These are phyloP conservation scores for Exaiptasia diaphana DNA, from an alignment of 64 coral and sea anemone genomes.

Conservation along the genomic window DNA sequence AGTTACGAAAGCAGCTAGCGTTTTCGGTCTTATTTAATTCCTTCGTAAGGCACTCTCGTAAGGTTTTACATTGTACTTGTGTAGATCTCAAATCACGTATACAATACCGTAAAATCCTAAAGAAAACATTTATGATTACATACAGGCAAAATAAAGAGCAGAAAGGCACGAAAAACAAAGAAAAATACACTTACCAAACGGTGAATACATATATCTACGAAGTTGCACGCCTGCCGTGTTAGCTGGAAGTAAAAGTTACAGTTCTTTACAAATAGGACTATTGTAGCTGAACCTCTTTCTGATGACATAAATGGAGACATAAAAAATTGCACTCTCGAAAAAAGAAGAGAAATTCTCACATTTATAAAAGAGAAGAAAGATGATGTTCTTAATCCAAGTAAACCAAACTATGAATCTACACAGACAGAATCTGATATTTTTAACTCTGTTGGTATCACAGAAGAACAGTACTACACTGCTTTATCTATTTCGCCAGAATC, in stretches of 20 bases:
- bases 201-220: neutral
- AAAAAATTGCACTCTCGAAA: neutral
- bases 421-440: neutral
- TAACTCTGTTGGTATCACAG: neutral
- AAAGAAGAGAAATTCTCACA: neutral
- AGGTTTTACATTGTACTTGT: neutral
- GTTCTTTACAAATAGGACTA: slow-evolving; percentile 42
- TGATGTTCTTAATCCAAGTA: slow-evolving; percentile 33
- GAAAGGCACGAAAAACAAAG: neutral
- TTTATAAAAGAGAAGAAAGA: slow-evolving; percentile 38
- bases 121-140: neutral
- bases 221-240: too few relatives aligned
- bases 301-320: neutral
- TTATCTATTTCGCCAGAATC: neutral
- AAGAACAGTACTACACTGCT: neutral
- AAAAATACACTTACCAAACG: neutral
- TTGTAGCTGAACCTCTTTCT: slow-evolving; percentile 27
- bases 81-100: neutral
- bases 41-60: neutral
- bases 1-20: too few relatives aligned
- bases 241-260: too few relatives aligned
- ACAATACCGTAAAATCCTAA: neutral
- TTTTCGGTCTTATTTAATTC: neutral
- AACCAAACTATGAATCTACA: slow-evolving; percentile 5
- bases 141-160: neutral